Base-by-base conservation (phyloP, 2,797 vertebrate genomes). In the Erethizon dorsatum region DNA sequence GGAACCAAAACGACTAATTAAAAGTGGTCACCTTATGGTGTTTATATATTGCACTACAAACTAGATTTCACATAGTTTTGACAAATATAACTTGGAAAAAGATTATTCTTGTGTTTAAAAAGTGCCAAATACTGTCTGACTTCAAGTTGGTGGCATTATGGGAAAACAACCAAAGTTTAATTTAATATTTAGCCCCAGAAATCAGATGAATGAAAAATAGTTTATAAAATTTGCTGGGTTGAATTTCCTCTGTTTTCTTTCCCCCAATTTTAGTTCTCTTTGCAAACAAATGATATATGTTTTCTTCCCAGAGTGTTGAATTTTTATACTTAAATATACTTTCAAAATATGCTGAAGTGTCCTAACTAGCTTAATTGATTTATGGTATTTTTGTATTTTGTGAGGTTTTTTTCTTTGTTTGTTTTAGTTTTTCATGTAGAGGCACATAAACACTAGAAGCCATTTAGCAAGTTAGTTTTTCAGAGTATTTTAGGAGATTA, bases 401-500 rank as follows among this genome's bases (percentile, higher is more conserved):
- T 80, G 33, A 4, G 2, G 11, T 65, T 94, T 75, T 83, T 31
- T 82, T 77, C 90, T 41, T 41, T 41, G 2, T 41, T n/a, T 67
- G 15, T 37, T 67, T 57, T 47, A n/a, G 77, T 84, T 92, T 37
- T 80, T 78, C 83, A 93, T 2, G 37, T 24, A 92, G 26, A 69
- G 85, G 33, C 59, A 82, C 0, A 37, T 31, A 79, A 95, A 97
- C 85, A 94, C 24, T 28, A 50, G 31, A 67, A 93, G 17, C 11
- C 96, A 4, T 85, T 89, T 95, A 92, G 65, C 77, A 96, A 94
- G 86, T 77, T 75, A 96, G 33, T 92, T 97, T 95, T 89, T 97
- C 86, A 78, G 14, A 67, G 13, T 97, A 96, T 95, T 97, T 97
- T 96, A 96, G 94, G 88, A 95, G 96, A 92, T 61, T 6, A 33